A percentile compares a stretch with the other conserved stretches of the same genome.
Conservation (phyloP, 2,888 invertebrate species). For the Catocala nupta region DNA sequence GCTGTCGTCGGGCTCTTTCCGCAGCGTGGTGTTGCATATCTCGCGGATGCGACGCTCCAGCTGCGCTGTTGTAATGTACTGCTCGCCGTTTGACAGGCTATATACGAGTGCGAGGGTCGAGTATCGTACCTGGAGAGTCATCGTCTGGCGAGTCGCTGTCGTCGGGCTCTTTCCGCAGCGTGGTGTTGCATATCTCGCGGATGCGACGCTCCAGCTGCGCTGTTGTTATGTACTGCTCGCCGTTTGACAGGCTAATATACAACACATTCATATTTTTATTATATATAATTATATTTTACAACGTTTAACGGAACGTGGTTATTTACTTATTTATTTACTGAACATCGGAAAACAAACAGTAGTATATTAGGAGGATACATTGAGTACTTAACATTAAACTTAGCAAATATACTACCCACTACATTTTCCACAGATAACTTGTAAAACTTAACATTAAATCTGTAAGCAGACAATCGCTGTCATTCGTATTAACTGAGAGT, state of each 20-base stretch:
- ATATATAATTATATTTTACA: too few species aligned
- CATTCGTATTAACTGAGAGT: too few species aligned
- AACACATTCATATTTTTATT: too few species aligned
- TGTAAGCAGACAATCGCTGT: too few species aligned
- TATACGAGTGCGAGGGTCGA: neutral
- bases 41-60: slow-evolving; percentile 92
- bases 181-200: slow-evolving; percentile 88
- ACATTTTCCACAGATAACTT: too few species aligned
- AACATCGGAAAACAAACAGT: too few species aligned
- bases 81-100: slow-evolving; percentile 94
- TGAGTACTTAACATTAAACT: too few species aligned
- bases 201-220: slow-evolving; percentile 93
- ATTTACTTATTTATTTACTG: too few species aligned
- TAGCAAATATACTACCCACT: too few species aligned
- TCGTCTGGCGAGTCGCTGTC: slow-evolving; percentile 74
- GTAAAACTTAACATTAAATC: too few species aligned
- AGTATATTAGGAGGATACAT: too few species aligned
- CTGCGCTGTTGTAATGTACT: slow-evolving; percentile 95
- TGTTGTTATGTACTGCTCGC: slow-evolving; percentile 95
- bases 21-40: slow-evolving; percentile 83
- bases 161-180: slow-evolving; percentile 70
- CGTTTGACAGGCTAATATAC: slow-evolving; percentile 91
- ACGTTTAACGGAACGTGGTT: too few species aligned
- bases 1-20: slow-evolving; percentile 70
- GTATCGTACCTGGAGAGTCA: slow-evolving; percentile 50